Evolutionary conservation across 2,797 vertebrate species (phyloP), one percentile per base, ranked within the genome.

Genomic region (Xenentodon cancila): DNA sequence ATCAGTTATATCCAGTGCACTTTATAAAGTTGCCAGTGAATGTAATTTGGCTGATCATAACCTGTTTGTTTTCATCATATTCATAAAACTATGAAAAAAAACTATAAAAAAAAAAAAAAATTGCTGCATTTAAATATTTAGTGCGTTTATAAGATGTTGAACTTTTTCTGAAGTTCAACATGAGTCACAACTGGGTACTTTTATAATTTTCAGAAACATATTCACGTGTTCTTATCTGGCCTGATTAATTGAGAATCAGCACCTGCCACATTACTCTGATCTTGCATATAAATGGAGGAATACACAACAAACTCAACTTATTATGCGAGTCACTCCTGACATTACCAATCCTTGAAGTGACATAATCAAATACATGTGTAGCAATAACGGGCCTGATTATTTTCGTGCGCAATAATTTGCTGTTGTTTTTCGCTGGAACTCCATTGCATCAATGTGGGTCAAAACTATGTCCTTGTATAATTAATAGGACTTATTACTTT

Each of bases 231-330:
- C 7, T 30, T 30, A 30, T 30, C 30, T 30, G 30, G 7, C 4
- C 5, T 30, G 30, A 30, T 30, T 30, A 3, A 16, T 21, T 15
- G 20, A 37, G 13, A 48, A 3, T 3, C 43, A 55, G 16, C 42
- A 58, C 18, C 42, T 58, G 30, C 22, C 53, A 15, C 45, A 42
- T 27, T 42, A 44, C 65, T 66, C 73, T 75, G 48, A 71, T 71
- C 52, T 51, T 55, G 25, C 62, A 45, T 58, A 37, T 51, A 54
- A 68, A 67, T 62, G 25, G 46, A 68, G 25, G 9, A 67, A 62
- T 46, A 30, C 22, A 47, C 42, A 20, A 37, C 45, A 21, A 49
- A 50, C 47, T 54, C 49, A 44, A 48, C 45, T 60, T 54, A 22
- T 44, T 46, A 47, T 59, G 34, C 61, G 43, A 16, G 25, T 43